These are phyloP conservation scores for Emesis furor DNA, from an alignment of 2,888 invertebrate genomes.

Conservation along the genomic window DNA sequence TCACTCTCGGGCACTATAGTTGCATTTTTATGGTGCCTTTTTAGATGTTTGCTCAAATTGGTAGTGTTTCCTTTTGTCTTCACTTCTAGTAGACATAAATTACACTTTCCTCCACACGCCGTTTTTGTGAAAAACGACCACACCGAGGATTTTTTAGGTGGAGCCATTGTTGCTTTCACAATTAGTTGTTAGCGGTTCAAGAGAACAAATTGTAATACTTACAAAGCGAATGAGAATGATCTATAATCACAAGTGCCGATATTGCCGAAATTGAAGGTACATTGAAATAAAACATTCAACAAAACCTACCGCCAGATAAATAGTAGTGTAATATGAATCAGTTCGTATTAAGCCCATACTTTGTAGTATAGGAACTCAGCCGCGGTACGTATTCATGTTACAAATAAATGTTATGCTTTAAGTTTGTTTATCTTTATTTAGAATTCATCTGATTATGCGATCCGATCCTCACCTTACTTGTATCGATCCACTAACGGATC, in stretches of 20 bases:
- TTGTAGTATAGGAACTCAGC: constrained; percentile 29
- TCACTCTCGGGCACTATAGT: background rate
- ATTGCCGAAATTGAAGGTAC: constrained; percentile 1
- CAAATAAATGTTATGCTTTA: constrained; percentile 29
- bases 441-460: constrained; percentile 33
- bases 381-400: constrained; percentile 28
- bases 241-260: constrained; percentile 1
- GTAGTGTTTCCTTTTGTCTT: constrained; percentile 4
- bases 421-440: constrained; percentile 36
- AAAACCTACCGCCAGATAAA: constrained; percentile 10
- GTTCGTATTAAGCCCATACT: constrained; percentile 21
- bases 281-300: constrained; percentile 8
- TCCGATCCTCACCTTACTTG: constrained; percentile 39
- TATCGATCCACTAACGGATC: constrained; percentile 55
- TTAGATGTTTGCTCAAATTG: constrained; percentile 1
- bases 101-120: background rate
- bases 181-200: constrained; percentile 7
- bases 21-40: constrained; percentile 4
- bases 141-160: background rate
- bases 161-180: constrained; percentile 4
- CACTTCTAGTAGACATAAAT: constrained; percentile 8
- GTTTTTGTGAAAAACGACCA: constrained; percentile 3
- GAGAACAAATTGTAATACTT: constrained; percentile 1
- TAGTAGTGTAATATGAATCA: constrained; percentile 27
- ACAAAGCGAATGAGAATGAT: constrained; percentile 1